A percentile compares a stretch with the other conserved stretches of the same genome.
These are phyloP conservation scores for Nomada fucata DNA, from an alignment of 2,888 invertebrate genomes.

Conservation along the genomic window DNA sequence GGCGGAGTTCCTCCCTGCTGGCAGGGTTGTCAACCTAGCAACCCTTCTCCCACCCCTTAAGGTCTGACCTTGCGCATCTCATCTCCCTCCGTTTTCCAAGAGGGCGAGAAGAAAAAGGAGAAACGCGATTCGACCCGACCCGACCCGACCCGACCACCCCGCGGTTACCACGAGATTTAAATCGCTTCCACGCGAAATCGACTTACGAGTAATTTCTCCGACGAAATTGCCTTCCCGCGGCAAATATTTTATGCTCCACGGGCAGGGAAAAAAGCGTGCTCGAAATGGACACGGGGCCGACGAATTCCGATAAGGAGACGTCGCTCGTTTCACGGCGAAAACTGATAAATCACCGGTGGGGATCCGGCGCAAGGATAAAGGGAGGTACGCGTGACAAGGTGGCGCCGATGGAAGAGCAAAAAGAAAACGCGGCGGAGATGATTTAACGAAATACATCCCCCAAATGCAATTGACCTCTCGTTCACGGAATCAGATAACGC, in stretches of 20 bases:
- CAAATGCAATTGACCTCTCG: conserved; percentile 12
- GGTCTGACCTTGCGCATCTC: conserved; percentile 74
- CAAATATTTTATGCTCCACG: conserved; percentile 8
- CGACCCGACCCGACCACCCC: conserved; percentile 45
- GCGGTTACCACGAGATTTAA: conserved; percentile 67
- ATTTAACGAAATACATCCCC: not conserved
- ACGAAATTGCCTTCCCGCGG: conserved; percentile 40
- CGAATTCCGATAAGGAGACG: not conserved
- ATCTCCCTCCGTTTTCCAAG: conserved; percentile 58
- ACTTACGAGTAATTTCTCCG: conserved; percentile 60
- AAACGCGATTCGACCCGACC: conserved; percentile 41
- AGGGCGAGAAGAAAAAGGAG: conserved; percentile 63
- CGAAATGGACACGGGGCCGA: not conserved
- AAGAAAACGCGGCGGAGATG: not conserved
- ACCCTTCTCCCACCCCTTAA: conserved; percentile 73
- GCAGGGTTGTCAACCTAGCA: conserved; percentile 76
- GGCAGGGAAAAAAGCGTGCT: not conserved
- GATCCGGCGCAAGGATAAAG: too few species aligned
- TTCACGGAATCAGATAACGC: conserved; percentile 40
- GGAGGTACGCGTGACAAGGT: too few species aligned
- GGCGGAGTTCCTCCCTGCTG: conserved; percentile 76
- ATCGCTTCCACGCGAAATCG: conserved; percentile 65
- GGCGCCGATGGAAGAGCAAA: too few species aligned
- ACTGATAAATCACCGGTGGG: too few species aligned
- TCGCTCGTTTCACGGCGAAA: not conserved